phyloP scores from a whole-genome alignment of 2,113 vertebrate species.

The Dicentrarchus labrax region DNA sequence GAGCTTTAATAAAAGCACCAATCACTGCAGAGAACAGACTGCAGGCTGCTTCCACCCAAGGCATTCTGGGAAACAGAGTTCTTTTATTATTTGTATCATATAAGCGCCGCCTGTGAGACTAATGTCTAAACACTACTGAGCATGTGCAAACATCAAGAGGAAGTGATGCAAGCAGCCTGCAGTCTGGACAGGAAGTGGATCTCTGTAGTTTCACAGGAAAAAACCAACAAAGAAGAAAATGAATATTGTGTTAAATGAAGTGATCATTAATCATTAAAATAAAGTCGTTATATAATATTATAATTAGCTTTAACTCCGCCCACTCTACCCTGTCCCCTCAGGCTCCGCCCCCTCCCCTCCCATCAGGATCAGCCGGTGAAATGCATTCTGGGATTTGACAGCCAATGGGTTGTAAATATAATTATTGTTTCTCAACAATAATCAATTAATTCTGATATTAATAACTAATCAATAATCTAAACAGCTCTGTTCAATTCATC shows the following conservation, averaged over 20 bases:
- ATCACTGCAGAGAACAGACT: slow-evolving; percentile 20
- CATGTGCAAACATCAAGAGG: background rate
- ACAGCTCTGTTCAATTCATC: background rate
- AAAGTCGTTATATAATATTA: slow-evolving; percentile 22
- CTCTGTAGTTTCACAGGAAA: slow-evolving; percentile 10
- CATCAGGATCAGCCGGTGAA: background rate
- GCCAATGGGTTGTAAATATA: too few species aligned
- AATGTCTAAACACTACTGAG: background rate
- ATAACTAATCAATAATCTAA: background rate
- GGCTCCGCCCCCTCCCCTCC: background rate
- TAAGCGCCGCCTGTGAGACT: background rate
- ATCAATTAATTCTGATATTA: background rate
- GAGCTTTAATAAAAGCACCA: slow-evolving; percentile 44
- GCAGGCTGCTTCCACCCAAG: slow-evolving; percentile 20
- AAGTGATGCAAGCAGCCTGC: slow-evolving; percentile 17
- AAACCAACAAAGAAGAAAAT: background rate
- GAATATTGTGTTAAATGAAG: background rate
- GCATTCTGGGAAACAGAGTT: slow-evolving; percentile 21
- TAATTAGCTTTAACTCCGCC: background rate
- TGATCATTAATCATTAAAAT: slow-evolving; percentile 52
- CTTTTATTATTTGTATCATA: too few species aligned
- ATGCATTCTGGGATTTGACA: background rate
- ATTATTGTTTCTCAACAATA: background rate
- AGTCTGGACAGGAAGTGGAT: slow-evolving; percentile 31
- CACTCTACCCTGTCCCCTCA: background rate